Evolutionary conservation across 1,140 invertebrate genomes (phyloP).

Genomic region (Drosophila repleta): DNA sequence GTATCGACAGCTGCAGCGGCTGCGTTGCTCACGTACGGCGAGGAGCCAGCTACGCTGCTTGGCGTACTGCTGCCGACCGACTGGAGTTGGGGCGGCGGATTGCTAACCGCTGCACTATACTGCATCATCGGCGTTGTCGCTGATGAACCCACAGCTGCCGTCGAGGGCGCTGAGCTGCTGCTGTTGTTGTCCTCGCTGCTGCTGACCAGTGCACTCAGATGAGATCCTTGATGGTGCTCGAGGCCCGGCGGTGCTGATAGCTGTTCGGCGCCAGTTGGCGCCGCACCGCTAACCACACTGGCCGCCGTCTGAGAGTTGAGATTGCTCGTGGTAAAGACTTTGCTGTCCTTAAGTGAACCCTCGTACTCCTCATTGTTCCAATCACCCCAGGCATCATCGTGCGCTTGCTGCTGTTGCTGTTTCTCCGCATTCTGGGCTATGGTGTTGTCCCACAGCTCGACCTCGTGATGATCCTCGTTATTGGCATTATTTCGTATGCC

Average conservation of each 20-base stretch:
- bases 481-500: constrained; percentile 77
- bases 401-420: constrained; percentile 73
- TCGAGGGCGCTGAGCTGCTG: constrained; percentile 40
- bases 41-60: constrained; percentile 44
- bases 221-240: constrained; percentile 76
- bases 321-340: constrained; percentile 94
- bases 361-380: constrained; percentile 98
- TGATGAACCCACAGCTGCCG: constrained; percentile 44
- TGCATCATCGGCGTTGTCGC: constrained; percentile 73
- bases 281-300: constrained; percentile 64
- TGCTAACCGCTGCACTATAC: constrained; percentile 78
- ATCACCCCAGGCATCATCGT: constrained; percentile 86
- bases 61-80: constrained; percentile 44
- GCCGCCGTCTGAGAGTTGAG: constrained; percentile 67
- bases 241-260: constrained; percentile 80
- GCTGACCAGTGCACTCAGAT: constrained; percentile 51
- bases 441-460: constrained; percentile 85
- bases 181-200: constrained; percentile 36
- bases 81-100: constrained; percentile 72
- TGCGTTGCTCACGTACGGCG: constrained; percentile 50
- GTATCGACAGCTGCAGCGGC: constrained; percentile 53
- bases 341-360: constrained; percentile 95
- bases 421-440: constrained; percentile 80
- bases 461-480: constrained; percentile 83
- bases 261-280: constrained; percentile 29